A percentile compares a stretch with the other conserved stretches of the same genome.
Conservation (phyloP, 2,888 invertebrate species). For the Hypolimnas misippus region DNA sequence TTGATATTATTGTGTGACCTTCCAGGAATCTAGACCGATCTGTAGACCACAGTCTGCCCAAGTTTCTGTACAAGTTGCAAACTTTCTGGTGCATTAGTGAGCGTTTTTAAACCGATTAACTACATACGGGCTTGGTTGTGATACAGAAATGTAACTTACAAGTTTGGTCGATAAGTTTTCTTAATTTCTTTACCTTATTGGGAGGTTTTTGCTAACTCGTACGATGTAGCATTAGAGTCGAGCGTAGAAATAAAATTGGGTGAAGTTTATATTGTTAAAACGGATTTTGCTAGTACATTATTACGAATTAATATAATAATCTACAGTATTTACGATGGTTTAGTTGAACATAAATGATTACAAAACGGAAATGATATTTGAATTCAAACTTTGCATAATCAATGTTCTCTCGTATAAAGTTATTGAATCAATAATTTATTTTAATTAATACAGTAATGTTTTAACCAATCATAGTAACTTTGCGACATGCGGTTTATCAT, state of each 20-base stretch:
- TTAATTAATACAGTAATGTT: too few relatives aligned
- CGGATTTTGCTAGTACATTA: too few relatives aligned
- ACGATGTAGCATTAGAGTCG: slow-evolving; percentile 12
- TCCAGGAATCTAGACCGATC: background rate
- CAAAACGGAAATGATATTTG: too few relatives aligned
- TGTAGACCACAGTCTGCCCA: slow-evolving; percentile 10
- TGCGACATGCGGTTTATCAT: too few relatives aligned
- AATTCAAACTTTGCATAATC: too few relatives aligned
- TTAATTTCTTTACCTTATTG: slow-evolving; percentile 38
- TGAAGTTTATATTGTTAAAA: background rate
- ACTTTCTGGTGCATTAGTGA: slow-evolving; percentile 33
- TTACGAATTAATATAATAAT: too few relatives aligned
- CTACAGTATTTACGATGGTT: too few relatives aligned
- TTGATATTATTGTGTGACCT: slow-evolving; percentile 16
- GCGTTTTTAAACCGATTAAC: slow-evolving; percentile 38
- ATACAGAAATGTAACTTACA: slow-evolving; percentile 35
- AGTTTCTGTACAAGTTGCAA: slow-evolving; percentile 28
- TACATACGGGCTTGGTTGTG: slow-evolving; percentile 29
- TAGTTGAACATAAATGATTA: too few relatives aligned
- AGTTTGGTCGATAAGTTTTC: slow-evolving; percentile 30
- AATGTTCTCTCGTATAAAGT: too few relatives aligned
- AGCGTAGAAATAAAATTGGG: slow-evolving; percentile 10
- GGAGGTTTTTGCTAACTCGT: slow-evolving; percentile 23
- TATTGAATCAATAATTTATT: too few relatives aligned
- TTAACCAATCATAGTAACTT: too few relatives aligned